A percentile compares a stretch with the other conserved stretches of the same genome.
These are phyloP conservation scores for Arctia plantaginis DNA, from an alignment of 2,888 invertebrate species.

Conservation along the genomic window DNA sequence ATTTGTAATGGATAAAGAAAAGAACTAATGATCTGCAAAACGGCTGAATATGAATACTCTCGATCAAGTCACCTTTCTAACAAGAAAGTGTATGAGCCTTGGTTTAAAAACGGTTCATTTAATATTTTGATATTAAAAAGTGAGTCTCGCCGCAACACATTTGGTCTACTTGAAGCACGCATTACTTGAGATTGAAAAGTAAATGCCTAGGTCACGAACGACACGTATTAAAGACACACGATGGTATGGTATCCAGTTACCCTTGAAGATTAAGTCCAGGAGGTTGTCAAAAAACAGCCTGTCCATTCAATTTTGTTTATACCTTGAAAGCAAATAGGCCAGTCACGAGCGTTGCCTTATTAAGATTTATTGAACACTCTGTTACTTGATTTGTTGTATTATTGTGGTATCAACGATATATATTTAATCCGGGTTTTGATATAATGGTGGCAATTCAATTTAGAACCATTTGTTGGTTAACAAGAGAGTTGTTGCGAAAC, in stretches of 20 bases:
- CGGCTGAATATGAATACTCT: too few species aligned
- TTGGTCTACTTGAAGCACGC: slow-evolving; percentile 51
- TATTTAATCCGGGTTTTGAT: slow-evolving; percentile 40
- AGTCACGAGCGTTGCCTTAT: slow-evolving; percentile 74
- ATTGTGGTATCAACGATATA: slow-evolving; percentile 47
- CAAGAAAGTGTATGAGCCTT: too few species aligned
- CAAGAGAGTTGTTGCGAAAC: slow-evolving; percentile 35
- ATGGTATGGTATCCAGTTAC: slow-evolving; percentile 56
- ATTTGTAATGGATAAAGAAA: too few species aligned
- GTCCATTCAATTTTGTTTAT: slow-evolving; percentile 62
- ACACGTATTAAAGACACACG: slow-evolving; percentile 63
- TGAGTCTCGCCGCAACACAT: neutral
- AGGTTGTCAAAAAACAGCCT: slow-evolving; percentile 69
- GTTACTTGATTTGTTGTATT: slow-evolving; percentile 62
- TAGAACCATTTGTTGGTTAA: slow-evolving; percentile 36
- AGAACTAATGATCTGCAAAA: too few species aligned
- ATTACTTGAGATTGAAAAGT: slow-evolving; percentile 51
- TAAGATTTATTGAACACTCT: slow-evolving; percentile 65
- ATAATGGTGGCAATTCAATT: slow-evolving; percentile 42
- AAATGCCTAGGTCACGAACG: slow-evolving; percentile 78
- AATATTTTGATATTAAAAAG: neutral
- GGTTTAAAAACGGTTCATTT: too few species aligned
- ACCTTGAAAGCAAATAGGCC: slow-evolving; percentile 72
- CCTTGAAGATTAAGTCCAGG: slow-evolving; percentile 69
- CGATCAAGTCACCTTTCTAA: too few species aligned